phyloP scores from a whole-genome alignment of 2,888 invertebrate genomes.

The Cabera pusaria region DNA sequence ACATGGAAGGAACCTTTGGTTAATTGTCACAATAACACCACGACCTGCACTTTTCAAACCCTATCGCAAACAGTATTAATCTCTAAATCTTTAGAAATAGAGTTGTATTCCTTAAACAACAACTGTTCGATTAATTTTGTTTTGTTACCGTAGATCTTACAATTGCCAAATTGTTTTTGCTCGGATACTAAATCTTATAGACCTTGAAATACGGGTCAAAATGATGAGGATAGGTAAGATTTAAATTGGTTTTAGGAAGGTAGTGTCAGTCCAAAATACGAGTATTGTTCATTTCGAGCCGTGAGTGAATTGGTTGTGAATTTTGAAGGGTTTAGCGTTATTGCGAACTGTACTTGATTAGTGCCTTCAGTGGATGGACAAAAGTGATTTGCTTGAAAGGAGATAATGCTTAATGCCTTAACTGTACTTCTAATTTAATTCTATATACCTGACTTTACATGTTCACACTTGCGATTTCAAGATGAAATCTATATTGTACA shows the following conservation, averaged over 20 bases:
- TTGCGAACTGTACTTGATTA: slow-evolving; percentile 45
- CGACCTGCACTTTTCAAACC: slow-evolving; percentile 11
- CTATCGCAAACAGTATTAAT: slow-evolving; percentile 6
- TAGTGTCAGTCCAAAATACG: slow-evolving; percentile 62
- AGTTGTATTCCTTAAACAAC: neutral
- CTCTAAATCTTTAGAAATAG: slow-evolving; percentile 1
- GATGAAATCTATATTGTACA: no score
- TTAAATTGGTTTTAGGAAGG: slow-evolving; percentile 33
- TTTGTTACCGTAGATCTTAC: neutral
- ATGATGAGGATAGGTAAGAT: neutral
- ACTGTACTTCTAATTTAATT: no score
- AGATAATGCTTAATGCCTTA: neutral
- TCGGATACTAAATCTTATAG: slow-evolving; percentile 31
- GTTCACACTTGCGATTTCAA: no score
- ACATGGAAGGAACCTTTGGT: slow-evolving; percentile 65
- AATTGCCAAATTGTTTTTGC: neutral
- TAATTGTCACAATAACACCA: slow-evolving; percentile 57
- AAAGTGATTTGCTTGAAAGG: neutral
- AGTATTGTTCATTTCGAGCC: slow-evolving; percentile 65
- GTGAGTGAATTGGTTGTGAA: slow-evolving; percentile 68
- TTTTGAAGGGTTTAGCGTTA: slow-evolving; percentile 52
- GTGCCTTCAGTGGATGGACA: slow-evolving; percentile 21
- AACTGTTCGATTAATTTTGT: slow-evolving; percentile 1
- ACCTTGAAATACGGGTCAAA: neutral
- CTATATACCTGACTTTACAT: no score